Base-by-base conservation (phyloP, 2,888 invertebrate genomes). In the Serripes groenlandicus region DNA sequence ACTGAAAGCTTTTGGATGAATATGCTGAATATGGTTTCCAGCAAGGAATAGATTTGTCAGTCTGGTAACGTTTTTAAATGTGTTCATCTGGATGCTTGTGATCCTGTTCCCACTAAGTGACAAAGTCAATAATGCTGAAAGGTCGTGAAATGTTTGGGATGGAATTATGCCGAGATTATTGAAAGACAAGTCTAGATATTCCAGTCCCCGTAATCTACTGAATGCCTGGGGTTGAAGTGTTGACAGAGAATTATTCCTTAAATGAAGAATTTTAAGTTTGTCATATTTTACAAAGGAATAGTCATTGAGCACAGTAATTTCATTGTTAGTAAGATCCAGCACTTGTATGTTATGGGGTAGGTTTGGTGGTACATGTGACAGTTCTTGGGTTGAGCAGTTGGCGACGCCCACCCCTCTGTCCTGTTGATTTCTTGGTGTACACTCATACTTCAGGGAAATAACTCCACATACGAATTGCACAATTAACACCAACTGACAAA, bases 201-300 rank as follows among this genome's bases (percentile, higher is more conserved):
- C 79, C 32, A 93, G 75, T 7, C 69, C 83, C 35, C 70, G 74
- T 35, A 92, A 75, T 42, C 85, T 81, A 9, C 72, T 81, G 78
- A 93, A 91, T 18, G 92, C 90, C 21, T 88, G 75, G 15, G 60
- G 54, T 54, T 90, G 69, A 9, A 93, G 84, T 21, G 49, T 78
- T 2, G 79, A 78, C n/a, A 93, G 81, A 23, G 90, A 87, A 73
- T 92, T 92, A 75, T 92, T 91, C 30, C 87, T 83, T 28, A 93
- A 76, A 78, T 87, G 88, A 21, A 93, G 75, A 52, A 89, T 85
- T 52, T 86, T 88, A 26, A 92, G 83, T 60, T 81, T 87, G 34
- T 83, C 84, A 80, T 91, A 92, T 81, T 90, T 91, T 28, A 90
- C 90, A 86, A 93, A 93, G n/a, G 89, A 88, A 32, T 82, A 84